Base-by-base conservation (phyloP, 1,140 invertebrate genomes). In the Pygmarrhopalites habei region DNA sequence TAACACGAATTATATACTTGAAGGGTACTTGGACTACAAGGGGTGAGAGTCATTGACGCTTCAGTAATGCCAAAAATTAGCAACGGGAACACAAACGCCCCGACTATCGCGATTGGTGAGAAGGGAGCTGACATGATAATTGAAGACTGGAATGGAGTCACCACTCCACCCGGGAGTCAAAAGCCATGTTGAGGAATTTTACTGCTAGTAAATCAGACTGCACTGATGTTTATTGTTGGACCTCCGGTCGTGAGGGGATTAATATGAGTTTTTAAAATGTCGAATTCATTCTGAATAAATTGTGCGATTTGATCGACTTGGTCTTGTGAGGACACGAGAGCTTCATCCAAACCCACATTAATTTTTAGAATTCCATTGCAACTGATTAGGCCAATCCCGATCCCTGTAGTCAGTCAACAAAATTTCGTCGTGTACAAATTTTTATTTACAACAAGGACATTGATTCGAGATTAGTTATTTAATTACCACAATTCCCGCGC, bases 31-130 rank as follows among this genome's bases (percentile, higher is more conserved):
- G n/a, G 44, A 10, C 10, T 30, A 15, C 28, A 61, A 35, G 30
- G 30, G 2, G 29, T 61, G 21, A 17, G 59, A 19, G 49, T 61
- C 2, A 29, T 61, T 10, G 59, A 61, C 25, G 47, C 46, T 12
- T 61, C 59, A 14, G n/a, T 55, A 12, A 52, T 52, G 21, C 59
- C 59, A 56, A 43, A 35, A 23, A 28, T 61, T 15, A 51, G 46
- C 7, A 61, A 61, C 26, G 47, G 28, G 12, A 61, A 61, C 52
- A 7, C 43, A 19, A 61, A 61, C 28, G 44, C 59, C 5, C 41
- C 59, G 3, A 29, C 29, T 12, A 32, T 52, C 3, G 32, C 52
- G 59, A 7, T 53, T 15, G 59, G 47, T 14, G 46, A 61, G 14
- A 53, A 61, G 19, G 59, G 47, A 26, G n/a, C 59, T 12, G 52